Percentiles rank a stretch among this genome's conserved stretches.
These are phyloP conservation scores for Drosophila austrosaltans DNA, from an alignment of 2,888 invertebrate species.

Conservation along the genomic window DNA sequence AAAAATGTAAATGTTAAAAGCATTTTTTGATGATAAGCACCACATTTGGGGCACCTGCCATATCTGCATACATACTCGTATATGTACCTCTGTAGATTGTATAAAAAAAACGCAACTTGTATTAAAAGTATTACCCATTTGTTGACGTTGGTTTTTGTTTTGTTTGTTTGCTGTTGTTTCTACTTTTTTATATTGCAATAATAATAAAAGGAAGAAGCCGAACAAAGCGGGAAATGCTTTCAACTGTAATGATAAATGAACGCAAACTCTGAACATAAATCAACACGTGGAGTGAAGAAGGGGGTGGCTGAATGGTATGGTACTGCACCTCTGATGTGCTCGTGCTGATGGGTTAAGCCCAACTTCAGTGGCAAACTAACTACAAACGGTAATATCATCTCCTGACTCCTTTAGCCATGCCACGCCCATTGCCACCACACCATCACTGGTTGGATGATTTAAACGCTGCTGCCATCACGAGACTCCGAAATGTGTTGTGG, in stretches of 20 bases:
- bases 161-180: neutral
- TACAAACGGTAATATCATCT: slow-evolving; percentile 45
- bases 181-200: slow-evolving; percentile 44
- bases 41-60: slow-evolving; percentile 58
- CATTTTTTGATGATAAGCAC: slow-evolving; percentile 60
- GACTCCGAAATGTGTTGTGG: slow-evolving; percentile 75
- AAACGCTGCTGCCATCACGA: slow-evolving; percentile 64
- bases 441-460: slow-evolving; percentile 58
- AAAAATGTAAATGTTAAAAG: slow-evolving; percentile 60
- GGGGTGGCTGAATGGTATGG: neutral
- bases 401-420: neutral
- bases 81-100: slow-evolving; percentile 11
- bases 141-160: slow-evolving; percentile 24
- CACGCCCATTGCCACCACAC: slow-evolving; percentile 9
- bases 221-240: slow-evolving; percentile 73
- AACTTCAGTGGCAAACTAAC: slow-evolving; percentile 71
- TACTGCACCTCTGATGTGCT: slow-evolving; percentile 40
- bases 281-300: slow-evolving; percentile 40
- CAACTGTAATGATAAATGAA: slow-evolving; percentile 78
- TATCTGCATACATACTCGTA: slow-evolving; percentile 11
- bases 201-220: slow-evolving; percentile 58
- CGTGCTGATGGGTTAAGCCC: slow-evolving; percentile 72
- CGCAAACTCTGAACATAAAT: slow-evolving; percentile 76
- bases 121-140: slow-evolving; percentile 72
- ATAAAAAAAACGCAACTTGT: slow-evolving; percentile 44